Evolutionary conservation across 2,888 invertebrate species (phyloP), one percentile per base, ranked within the genome.

Genomic region (Plagodis dolabraria): DNA sequence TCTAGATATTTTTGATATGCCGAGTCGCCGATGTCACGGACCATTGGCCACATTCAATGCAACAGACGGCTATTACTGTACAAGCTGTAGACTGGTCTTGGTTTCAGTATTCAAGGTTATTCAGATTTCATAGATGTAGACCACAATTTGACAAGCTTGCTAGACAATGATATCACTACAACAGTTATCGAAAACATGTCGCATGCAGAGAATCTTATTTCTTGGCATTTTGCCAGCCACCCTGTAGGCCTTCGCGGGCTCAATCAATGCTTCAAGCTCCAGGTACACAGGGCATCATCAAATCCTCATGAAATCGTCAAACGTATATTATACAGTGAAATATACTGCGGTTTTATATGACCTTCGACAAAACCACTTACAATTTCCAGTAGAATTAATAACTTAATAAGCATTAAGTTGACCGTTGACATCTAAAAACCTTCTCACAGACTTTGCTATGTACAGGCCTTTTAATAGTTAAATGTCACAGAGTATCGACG

Each of bases 31-130:
- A 67, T 70, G 77, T 81, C 80, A 84, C 84, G 81, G 82, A 70
- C 76, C 80, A 87, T 80, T 82, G 84, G 68, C 61, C 73, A 73
- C 77, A 75, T 79, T 85, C 86, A 87, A 86, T 86, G 82, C 78
- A 82, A 72, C 67, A 69, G 64, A 51, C 55, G 59, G 53, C 60
- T 58, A 45, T 53, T 38, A 53, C 53, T 35, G 48, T 51, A 60
- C 34, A 50, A 48, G 42, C 47, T 36, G 40, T 8, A 33, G 9
- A 33, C 47, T 54, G 46, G 54, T 44, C 55, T 33, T 7, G 38
- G n/a, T 50, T 54, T 47, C 35, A 47, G 38, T 51, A 51, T 60
- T 55, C 40, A 46, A 49, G 33, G 40, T 40, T 35, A 33, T 53
- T 46, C 33, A 40, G 49, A 48, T 45, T 44, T 51, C 12, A 22